Percentiles rank a stretch among this genome's conserved stretches.
These are phyloP conservation scores for Bergia sp. DNA, from an alignment of 92 coral and sea anemone species.

Conservation along the genomic window DNA sequence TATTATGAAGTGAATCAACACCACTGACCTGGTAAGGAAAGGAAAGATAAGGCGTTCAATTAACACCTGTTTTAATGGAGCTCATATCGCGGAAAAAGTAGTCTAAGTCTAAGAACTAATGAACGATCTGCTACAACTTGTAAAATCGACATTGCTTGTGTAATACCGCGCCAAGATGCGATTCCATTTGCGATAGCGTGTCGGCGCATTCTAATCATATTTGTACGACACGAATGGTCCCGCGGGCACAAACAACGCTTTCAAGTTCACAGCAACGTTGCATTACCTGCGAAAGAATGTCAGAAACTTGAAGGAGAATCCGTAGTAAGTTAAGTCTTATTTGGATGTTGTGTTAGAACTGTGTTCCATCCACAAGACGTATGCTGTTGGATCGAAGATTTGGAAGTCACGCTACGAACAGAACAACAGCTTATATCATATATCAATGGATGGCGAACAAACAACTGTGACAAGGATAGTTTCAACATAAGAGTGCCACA, in stretches of 20 bases:
- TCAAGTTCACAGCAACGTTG: conserved; percentile 27
- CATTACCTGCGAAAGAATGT: conserved; percentile 1
- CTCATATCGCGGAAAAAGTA: background rate
- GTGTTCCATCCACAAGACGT: background rate
- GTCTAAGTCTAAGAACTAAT: background rate
- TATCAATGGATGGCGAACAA: conserved; percentile 34
- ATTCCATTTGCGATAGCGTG: conserved; percentile 31
- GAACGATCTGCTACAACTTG: background rate
- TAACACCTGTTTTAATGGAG: background rate
- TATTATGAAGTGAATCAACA: background rate
- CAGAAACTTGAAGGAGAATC: background rate
- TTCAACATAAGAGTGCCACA: conserved; percentile 2
- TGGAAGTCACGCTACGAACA: conserved; percentile 46
- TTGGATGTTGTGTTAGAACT: background rate
- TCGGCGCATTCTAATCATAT: conserved; percentile 35
- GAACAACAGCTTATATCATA: conserved; percentile 38
- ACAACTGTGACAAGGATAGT: conserved; percentile 19
- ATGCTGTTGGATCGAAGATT: conserved; percentile 7
- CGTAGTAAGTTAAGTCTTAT: background rate
- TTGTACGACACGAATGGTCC: conserved; percentile 37
- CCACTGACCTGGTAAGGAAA: background rate
- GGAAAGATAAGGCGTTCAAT: background rate
- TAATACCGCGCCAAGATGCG: background rate
- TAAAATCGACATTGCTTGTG: background rate
- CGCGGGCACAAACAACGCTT: conserved; percentile 45